Evolutionary conservation across 2,113 vertebrate genomes (phyloP).

Genomic region (Brachypodius melanocephalos): DNA sequence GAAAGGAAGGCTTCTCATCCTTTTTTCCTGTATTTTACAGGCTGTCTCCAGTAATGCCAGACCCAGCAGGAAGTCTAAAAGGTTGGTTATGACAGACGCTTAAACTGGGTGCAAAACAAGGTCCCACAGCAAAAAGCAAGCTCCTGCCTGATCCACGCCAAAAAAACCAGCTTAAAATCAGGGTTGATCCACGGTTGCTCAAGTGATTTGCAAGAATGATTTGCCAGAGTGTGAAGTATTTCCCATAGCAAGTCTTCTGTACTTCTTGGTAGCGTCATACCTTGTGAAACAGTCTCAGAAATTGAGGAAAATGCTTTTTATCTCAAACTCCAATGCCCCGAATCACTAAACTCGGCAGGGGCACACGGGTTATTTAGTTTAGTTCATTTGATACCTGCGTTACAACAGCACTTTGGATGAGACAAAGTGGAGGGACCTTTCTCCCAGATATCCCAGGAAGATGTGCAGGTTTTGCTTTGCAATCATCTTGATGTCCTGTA

Average conservation of each 20-base stretch:
- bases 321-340: fast-evolving
- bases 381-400: not conserved
- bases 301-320: not conserved
- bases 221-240: not conserved
- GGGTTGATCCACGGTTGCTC: not conserved
- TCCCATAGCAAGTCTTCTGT: not conserved
- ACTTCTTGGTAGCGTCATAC: not conserved
- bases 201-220: not conserved
- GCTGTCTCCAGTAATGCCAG: not conserved
- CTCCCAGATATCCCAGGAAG: not conserved
- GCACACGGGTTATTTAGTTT: not conserved
- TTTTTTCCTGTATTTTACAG: not conserved
- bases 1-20: not conserved
- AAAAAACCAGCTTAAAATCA: not conserved
- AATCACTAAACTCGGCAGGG: fast-evolving
- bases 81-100: not conserved
- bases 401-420: not conserved
- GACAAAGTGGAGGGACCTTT: not conserved
- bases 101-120: not conserved
- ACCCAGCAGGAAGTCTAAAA: not conserved
- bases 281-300: not conserved
- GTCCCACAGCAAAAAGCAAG: not conserved
- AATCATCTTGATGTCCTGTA: fast-evolving
- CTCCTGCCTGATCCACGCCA: not conserved
- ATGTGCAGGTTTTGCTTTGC: not conserved